Evolutionary conservation across 2,113 vertebrate species (phyloP).

Genomic region (Arizona elegans): DNA sequence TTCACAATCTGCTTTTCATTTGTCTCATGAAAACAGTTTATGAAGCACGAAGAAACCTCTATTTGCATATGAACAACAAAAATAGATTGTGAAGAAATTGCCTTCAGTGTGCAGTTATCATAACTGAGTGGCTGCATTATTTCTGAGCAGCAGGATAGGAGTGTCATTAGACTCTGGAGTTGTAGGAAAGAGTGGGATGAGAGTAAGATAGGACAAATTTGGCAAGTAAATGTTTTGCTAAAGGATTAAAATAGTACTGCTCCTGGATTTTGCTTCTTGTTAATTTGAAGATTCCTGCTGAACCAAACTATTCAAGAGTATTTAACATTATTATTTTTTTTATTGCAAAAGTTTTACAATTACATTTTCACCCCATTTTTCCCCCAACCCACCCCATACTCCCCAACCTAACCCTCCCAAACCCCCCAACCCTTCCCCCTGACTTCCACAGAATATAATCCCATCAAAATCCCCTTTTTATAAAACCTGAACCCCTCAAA

Average conservation of each 20-base stretch:
- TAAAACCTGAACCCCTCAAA: too few species aligned
- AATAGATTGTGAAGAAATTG: background rate
- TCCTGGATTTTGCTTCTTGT: background rate
- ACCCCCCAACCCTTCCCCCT: too few species aligned
- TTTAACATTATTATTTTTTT: background rate
- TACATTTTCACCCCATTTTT: too few species aligned
- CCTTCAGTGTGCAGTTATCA: background rate
- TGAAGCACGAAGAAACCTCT: constrained; percentile 2
- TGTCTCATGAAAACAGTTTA: constrained; percentile 27
- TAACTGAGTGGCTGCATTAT: background rate
- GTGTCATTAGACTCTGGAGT: background rate
- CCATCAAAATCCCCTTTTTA: too few species aligned
- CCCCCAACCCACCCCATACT: too few species aligned
- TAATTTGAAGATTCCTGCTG: background rate
- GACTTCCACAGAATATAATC: too few species aligned
- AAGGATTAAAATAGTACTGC: background rate
- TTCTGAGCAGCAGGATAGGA: background rate
- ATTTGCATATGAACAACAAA: background rate
- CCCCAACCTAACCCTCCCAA: too few species aligned
- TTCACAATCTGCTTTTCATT: constrained; percentile 11
- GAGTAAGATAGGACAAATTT: background rate
- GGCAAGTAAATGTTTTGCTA: background rate
- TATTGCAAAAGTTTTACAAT: too few species aligned
- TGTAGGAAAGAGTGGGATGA: background rate
- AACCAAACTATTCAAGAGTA: background rate